A percentile compares a stretch with the other conserved stretches of the same genome.
Evolutionary conservation across 2,113 vertebrate species (phyloP).

Genomic region (Triplophysa siluroides): DNA sequence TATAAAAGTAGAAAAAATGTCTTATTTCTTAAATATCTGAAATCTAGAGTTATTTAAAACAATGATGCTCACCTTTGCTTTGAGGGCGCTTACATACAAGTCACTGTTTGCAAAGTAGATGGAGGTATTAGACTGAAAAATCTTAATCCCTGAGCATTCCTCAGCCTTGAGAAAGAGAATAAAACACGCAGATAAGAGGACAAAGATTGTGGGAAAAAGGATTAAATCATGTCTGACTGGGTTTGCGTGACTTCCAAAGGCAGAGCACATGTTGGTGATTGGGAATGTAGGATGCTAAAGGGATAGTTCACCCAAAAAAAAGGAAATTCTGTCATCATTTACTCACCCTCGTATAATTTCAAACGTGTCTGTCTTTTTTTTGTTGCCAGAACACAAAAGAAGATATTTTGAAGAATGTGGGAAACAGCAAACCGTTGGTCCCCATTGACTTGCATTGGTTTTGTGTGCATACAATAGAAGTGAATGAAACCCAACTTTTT

Average conservation of each 20-base stretch:
- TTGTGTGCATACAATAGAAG: too few relatives aligned
- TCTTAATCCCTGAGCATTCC: conserved; percentile 91
- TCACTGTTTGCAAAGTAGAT: conserved; percentile 98
- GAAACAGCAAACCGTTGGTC: too few relatives aligned
- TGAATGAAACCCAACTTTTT: too few relatives aligned
- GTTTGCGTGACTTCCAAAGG: not conserved
- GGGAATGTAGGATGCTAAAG: too few relatives aligned
- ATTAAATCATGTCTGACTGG: not conserved
- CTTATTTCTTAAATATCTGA: not conserved
- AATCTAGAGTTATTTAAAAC: not conserved
- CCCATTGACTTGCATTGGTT: too few relatives aligned
- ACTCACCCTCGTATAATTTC: too few relatives aligned
- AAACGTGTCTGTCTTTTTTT: too few relatives aligned
- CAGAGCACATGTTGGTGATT: not conserved
- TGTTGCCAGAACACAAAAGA: too few relatives aligned
- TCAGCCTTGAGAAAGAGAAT: conserved; percentile 60
- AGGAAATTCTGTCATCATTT: too few relatives aligned
- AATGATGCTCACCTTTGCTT: conserved; percentile 82
- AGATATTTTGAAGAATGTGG: too few relatives aligned
- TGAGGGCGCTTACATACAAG: conserved; percentile 83
- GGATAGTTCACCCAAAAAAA: too few relatives aligned
- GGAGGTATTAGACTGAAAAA: conserved; percentile 92
- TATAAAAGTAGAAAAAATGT: not conserved
- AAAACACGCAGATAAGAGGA: conserved; percentile 50
- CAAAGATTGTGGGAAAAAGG: not conserved